Base-by-base conservation (phyloP, 2,888 invertebrate genomes). In the Ctenicera cuprea region DNA sequence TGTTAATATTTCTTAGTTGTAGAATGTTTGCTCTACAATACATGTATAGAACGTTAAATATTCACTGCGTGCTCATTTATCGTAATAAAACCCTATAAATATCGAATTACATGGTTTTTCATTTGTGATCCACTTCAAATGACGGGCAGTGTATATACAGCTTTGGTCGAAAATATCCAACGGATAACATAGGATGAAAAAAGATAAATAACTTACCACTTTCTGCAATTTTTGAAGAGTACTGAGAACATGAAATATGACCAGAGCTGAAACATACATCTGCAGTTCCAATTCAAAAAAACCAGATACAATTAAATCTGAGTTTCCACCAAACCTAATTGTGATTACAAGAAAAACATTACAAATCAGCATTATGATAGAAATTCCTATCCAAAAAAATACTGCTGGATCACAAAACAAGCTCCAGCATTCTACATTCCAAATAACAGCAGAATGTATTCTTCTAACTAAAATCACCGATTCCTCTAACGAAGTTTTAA, bases 141-240 rank as follows among this genome's bases (percentile, higher is more conserved):
- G n/a, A n/a, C n/a, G n/a, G n/a, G n/a, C n/a, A n/a, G n/a, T n/a
- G n/a, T n/a, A n/a, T n/a, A n/a, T n/a, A n/a, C n/a, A n/a, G n/a
- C n/a, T n/a, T n/a, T n/a, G n/a, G n/a, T n/a, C n/a, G n/a, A n/a
- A n/a, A n/a, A n/a, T n/a, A n/a, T n/a, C n/a, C n/a, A n/a, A n/a
- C n/a, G n/a, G n/a, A n/a, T n/a, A n/a, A n/a, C n/a, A n/a, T n/a
- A 26, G 26, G 26, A 26, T 26, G 5, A 26, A 26, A 38, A 7
- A 38, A n/a, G 38, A 38, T 11, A 43, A 5, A 14, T 52, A n/a
- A 30, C 54, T 54, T 30, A 54, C 54, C 54, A 54, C 54, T 0
- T 9, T 12, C 7, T 30, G 30, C 12, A 54, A 30, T 1, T 16
- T 16, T 26, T 54, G 30, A 14, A 30, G 22, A n/a, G 20, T 22